Evolutionary conservation across 2,113 vertebrate genomes (phyloP).

Genomic region (Sterna hirundo): DNA sequence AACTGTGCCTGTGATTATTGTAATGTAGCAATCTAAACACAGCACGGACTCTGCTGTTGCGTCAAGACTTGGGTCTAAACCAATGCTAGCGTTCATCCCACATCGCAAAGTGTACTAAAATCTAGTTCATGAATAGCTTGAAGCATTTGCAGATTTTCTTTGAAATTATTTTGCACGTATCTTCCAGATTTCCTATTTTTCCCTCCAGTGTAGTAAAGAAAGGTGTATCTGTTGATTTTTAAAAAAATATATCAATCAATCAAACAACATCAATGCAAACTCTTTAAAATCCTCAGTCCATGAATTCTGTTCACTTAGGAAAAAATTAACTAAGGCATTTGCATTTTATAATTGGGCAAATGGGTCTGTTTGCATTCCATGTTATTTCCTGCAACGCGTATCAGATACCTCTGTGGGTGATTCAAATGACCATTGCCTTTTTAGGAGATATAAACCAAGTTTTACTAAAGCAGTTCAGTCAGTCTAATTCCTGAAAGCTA

Average conservation of each 20-base stretch:
- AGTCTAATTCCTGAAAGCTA: neutral
- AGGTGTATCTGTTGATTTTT: neutral
- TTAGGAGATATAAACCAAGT: neutral
- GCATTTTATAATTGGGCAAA: neutral
- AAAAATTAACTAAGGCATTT: neutral
- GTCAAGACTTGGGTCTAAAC: neutral
- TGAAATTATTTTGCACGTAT: neutral
- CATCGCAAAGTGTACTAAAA: neutral
- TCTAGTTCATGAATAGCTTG: neutral
- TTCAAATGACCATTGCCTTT: neutral
- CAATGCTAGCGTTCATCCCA: neutral
- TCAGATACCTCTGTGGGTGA: neutral
- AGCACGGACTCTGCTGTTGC: neutral
- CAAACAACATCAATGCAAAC: neutral
- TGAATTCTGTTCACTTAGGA: neutral
- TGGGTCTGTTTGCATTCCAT: neutral
- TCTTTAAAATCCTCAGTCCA: neutral
- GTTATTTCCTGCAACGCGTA: neutral
- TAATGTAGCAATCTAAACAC: neutral
- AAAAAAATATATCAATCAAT: neutral
- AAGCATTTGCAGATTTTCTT: neutral
- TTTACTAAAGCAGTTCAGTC: neutral
- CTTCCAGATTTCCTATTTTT: neutral
- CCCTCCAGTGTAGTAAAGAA: neutral
- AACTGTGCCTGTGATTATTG: neutral